These are phyloP conservation scores for silkworm (Bombyx mori) DNA, from an alignment of 1,140 invertebrate genomes.

Conservation along the genomic window ASM3026992v2 NC_085112.1:2299001-2299500, in stretches of 20 bases:
- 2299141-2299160: constrained; percentile 68
- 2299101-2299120: constrained; percentile 28
- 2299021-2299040: constrained; percentile 70
- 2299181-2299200: background rate
- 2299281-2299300: no score
- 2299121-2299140: constrained; percentile 51
- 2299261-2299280: no score
- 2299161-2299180: constrained; percentile 61
- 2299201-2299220: no score
- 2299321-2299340: constrained; percentile 32
- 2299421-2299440: constrained; percentile 57
- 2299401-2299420: constrained; percentile 58
- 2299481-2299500: constrained; percentile 51
- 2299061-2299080: constrained; percentile 38
- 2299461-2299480: constrained; percentile 37
- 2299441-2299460: constrained; percentile 68
- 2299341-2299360: constrained; percentile 37
- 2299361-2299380: constrained; percentile 39
- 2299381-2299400: constrained; percentile 31
- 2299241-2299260: no score
- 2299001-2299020: background rate
- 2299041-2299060: constrained; percentile 51
- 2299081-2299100: constrained; percentile 55
- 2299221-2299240: no score
- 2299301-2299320: no score